phyloP scores from a whole-genome alignment of 2,888 invertebrate genomes.

The Belgica antarctica region DNA sequence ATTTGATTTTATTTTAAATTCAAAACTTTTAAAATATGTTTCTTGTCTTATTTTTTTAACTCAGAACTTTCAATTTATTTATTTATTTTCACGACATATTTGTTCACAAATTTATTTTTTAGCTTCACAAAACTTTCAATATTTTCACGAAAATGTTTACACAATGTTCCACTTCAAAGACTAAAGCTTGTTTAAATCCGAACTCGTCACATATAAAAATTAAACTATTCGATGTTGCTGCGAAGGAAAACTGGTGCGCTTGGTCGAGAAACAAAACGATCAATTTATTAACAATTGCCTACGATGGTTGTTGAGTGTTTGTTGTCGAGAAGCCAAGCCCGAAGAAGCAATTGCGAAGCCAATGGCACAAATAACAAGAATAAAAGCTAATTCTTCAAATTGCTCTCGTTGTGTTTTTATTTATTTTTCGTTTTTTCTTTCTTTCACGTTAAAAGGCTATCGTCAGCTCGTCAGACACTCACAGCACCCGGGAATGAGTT shows the following conservation, averaged over 20 bases:
- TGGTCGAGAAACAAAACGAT: too few relatives aligned
- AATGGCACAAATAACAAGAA: conserved; percentile 1
- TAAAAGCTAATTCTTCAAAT: conserved; percentile 11
- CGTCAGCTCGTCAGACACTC: conserved; percentile 20
- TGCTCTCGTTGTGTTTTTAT: neutral
- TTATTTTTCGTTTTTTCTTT: too few relatives aligned
- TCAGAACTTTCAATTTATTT: neutral
- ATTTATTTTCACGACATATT: conserved; percentile 10
- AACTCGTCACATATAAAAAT: neutral
- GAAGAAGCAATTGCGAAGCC: neutral
- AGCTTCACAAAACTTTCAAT: neutral
- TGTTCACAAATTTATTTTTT: neutral
- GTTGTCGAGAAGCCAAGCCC: neutral
- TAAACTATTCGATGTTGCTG: neutral
- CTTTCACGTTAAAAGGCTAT: conserved; percentile 16
- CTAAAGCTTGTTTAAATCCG: conserved; percentile 14
- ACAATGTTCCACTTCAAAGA: conserved; percentile 40
- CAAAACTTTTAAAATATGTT: conserved; percentile 21
- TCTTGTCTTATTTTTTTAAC: neutral
- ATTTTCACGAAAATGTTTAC: neutral
- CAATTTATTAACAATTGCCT: conserved; percentile 23
- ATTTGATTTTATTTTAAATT: conserved; percentile 29
- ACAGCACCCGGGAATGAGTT: conserved; percentile 12
- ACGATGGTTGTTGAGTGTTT: neutral
- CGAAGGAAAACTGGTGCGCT: too few relatives aligned